Percentiles rank a stretch among this genome's conserved stretches.
These are phyloP conservation scores for Epinotia demarniana DNA, from an alignment of 2,888 invertebrate species.

Conservation along the genomic window DNA sequence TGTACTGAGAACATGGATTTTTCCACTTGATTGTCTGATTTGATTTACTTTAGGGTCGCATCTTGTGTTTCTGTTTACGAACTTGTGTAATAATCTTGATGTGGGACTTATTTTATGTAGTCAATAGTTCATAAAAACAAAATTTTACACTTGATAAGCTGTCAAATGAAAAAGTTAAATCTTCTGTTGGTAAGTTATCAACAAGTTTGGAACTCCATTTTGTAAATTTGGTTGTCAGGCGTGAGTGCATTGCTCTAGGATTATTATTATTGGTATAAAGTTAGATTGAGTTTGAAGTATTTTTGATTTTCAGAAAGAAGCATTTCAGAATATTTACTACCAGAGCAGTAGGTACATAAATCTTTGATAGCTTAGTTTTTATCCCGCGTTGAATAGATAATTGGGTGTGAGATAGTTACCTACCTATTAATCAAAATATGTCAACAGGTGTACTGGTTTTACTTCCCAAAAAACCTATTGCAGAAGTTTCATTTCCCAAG, in stretches of 20 bases:
- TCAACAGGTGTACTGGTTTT: no score
- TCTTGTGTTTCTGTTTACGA: conserved; percentile 39
- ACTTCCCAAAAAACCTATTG: no score
- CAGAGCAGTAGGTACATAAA: background rate
- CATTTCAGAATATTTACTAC: background rate
- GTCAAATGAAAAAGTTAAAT: conserved; percentile 32
- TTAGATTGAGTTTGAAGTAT: conserved; percentile 30
- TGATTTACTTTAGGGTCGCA: conserved; percentile 74
- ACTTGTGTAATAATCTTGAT: conserved; percentile 10
- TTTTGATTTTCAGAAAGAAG: background rate
- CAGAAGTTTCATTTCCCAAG: no score
- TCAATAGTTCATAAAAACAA: background rate
- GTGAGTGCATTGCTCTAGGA: conserved; percentile 33
- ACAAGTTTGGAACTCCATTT: conserved; percentile 35
- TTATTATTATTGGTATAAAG: conserved; percentile 32
- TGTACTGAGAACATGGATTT: conserved; percentile 82
- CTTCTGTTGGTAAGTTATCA: conserved; percentile 28
- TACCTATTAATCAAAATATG: no score
- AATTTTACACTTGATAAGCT: conserved; percentile 4
- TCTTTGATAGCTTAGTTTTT: background rate
- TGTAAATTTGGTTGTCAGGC: conserved; percentile 15
- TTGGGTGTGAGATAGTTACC: background rate
- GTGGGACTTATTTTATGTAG: background rate
- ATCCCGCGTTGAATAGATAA: background rate
- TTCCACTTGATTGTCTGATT: conserved; percentile 85